These are phyloP conservation scores for Megalurothrips usitatus DNA, from an alignment of 2,888 invertebrate species.

Conservation along the genomic window DNA sequence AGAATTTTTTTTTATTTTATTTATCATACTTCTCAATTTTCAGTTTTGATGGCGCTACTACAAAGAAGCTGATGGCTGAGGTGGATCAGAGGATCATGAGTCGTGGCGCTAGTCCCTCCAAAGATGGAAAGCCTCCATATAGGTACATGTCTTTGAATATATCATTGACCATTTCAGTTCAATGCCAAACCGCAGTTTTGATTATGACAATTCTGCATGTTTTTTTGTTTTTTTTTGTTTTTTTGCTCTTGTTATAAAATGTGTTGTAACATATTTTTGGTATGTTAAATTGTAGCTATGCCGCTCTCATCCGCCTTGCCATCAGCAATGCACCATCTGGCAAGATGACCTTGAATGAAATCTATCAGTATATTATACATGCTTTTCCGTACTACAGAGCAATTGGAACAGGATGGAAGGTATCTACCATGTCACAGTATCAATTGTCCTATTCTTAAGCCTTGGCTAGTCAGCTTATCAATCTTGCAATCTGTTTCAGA, in stretches of 20 bases:
- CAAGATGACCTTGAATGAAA: conserved; percentile 69
- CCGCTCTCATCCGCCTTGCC: conserved; percentile 64
- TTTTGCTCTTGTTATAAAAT: background rate
- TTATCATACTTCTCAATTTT: no score
- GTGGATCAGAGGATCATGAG: conserved; percentile 16
- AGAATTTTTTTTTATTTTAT: background rate
- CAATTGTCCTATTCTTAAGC: background rate
- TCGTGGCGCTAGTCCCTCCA: conserved; percentile 38
- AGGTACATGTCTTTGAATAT: conserved; percentile 47
- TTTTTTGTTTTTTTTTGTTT: background rate
- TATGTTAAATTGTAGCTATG: conserved; percentile 54
- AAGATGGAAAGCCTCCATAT: conserved; percentile 57
- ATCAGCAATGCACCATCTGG: conserved; percentile 62
- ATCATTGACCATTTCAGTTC: conserved; percentile 6
- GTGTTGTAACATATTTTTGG: background rate
- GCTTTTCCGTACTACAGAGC: conserved; percentile 67
- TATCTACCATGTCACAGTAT: conserved; percentile 43
- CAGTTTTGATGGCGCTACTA: background rate
- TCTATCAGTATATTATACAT: conserved; percentile 67
- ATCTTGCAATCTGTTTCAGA: conserved; percentile 49
- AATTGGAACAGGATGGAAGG: conserved; percentile 68
- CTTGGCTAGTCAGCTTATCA: background rate
- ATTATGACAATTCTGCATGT: conserved; percentile 10
- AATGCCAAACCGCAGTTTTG: background rate
- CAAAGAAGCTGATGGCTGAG: conserved; percentile 8